These are phyloP conservation scores for Neomorphus geoffroyi DNA, from an alignment of 2,797 vertebrate species.

Conservation along the genomic window DNA sequence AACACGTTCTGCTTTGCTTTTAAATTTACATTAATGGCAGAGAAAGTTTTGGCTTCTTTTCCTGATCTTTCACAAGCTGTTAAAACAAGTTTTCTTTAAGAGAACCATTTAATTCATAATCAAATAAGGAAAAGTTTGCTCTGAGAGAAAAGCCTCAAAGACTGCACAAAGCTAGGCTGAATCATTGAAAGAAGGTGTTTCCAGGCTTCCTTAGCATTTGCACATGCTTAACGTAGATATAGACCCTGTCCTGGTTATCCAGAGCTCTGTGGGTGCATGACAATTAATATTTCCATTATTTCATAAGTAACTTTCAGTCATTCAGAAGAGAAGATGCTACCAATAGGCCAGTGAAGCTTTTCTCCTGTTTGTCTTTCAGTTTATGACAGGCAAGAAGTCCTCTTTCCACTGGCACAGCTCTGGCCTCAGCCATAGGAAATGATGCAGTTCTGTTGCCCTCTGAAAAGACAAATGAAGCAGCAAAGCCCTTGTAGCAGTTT, in stretches of 20 bases:
- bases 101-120: not conserved
- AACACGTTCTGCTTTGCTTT: not conserved
- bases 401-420: not conserved
- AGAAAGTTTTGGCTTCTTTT: not conserved
- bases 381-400: not conserved
- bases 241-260: not conserved
- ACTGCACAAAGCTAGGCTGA: not conserved
- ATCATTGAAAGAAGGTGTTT: not conserved
- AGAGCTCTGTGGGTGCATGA: not conserved
- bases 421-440: not conserved
- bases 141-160: not conserved
- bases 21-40: not conserved
- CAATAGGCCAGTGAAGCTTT: not conserved
- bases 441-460: not conserved
- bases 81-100: not conserved
- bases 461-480: not conserved
- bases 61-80: not conserved
- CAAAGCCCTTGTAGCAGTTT: not conserved
- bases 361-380: not conserved
- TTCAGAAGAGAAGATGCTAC: not conserved
- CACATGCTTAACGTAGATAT: not conserved
- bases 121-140: not conserved
- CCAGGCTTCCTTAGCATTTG: not conserved
- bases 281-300: not conserved
- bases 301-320: not conserved